phyloP scores from a whole-genome alignment of 2,797 vertebrate genomes.

The Phoeniculus purpureus region DNA sequence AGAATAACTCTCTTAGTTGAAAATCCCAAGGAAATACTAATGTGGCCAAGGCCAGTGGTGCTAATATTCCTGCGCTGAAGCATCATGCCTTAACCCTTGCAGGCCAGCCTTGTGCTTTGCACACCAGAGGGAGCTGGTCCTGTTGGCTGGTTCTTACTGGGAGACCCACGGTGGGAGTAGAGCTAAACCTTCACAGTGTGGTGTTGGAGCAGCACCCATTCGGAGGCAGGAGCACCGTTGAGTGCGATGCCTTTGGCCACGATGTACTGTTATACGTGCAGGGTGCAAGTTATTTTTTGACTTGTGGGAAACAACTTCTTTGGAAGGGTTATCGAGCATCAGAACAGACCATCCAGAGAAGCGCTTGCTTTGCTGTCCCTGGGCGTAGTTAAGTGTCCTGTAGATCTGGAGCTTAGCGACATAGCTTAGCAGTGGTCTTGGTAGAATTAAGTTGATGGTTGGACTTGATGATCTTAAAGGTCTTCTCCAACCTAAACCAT shows the following conservation, averaged over 20 bases:
- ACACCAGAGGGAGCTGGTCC: background rate
- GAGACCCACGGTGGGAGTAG: background rate
- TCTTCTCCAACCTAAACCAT: no score
- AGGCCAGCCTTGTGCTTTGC: background rate
- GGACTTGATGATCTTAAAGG: no score
- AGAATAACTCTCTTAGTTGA: background rate
- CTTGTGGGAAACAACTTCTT: no score
- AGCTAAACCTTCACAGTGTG: background rate
- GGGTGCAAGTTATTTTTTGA: background rate
- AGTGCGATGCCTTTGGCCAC: background rate
- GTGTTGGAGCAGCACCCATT: background rate
- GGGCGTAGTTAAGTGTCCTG: no score
- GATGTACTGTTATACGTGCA: background rate
- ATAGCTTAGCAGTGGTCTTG: no score
- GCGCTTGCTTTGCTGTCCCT: no score
- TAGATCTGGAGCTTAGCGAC: no score
- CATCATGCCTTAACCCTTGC: background rate
- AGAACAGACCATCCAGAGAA: no score
- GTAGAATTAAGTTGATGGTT: no score
- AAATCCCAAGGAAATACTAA: background rate
- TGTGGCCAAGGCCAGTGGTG: background rate
- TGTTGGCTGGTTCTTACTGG: background rate
- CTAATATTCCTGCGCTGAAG: background rate
- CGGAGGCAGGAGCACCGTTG: background rate
- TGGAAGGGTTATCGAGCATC: no score